Conservation (phyloP, 2,888 invertebrate species). For the Aspidiotus destructor region DNA sequence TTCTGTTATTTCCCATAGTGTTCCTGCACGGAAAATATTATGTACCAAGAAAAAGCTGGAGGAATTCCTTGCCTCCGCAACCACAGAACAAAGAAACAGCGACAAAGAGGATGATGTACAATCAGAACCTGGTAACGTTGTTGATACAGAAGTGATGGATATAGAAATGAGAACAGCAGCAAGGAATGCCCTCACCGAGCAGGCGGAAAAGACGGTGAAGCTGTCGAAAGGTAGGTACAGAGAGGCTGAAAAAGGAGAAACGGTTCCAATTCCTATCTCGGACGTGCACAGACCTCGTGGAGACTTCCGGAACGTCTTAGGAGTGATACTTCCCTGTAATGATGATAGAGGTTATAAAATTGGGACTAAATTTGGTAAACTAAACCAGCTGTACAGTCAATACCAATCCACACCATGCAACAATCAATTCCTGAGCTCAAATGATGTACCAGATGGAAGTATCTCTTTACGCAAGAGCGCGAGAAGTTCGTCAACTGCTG, state of each 20-base stretch:
- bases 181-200: not conserved
- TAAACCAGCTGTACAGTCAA: not conserved
- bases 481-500: slow-evolving; percentile 14
- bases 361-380: not conserved
- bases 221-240: slow-evolving; percentile 5
- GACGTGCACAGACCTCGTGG: not conserved
- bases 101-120: too few species aligned
- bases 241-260: slow-evolving; percentile 5
- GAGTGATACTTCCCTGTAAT: not conserved
- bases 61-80: too few species aligned
- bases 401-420: not conserved
- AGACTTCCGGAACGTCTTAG: not conserved
- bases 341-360: not conserved
- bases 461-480: too few species aligned
- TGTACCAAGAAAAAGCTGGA: too few species aligned
- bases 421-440: not conserved
- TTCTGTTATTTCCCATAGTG: too few species aligned
- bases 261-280: not conserved
- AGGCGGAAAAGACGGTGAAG: not conserved
- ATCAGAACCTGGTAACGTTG: not conserved
- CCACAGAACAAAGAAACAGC: too few species aligned
- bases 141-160: too few species aligned
- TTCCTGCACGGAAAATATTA: slow-evolving; percentile 36
- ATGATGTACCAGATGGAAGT: not conserved
- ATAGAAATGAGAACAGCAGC: slow-evolving; percentile 17